These are phyloP conservation scores for Griposia aprilina DNA, from an alignment of 2,888 invertebrate genomes.

Conservation along the genomic window DNA sequence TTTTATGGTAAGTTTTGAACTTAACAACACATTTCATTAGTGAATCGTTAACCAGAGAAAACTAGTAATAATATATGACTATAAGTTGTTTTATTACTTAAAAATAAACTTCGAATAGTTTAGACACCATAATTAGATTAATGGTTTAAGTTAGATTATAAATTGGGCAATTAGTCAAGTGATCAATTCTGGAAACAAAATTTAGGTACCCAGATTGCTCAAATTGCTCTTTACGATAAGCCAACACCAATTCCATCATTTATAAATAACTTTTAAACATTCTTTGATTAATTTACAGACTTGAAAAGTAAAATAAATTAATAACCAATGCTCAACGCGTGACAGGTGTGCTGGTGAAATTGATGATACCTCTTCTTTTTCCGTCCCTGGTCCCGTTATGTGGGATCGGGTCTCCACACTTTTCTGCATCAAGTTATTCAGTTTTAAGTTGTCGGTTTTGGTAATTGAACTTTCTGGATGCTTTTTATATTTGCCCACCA, in stretches of 20 bases:
- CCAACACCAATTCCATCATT: conserved; percentile 8
- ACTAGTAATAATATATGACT: conserved; percentile 4
- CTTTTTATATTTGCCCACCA: too few relatives aligned
- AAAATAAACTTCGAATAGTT: conserved; percentile 37
- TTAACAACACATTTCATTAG: background rate
- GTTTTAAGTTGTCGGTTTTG: too few relatives aligned
- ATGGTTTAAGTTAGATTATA: conserved; percentile 49
- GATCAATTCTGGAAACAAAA: conserved; percentile 45
- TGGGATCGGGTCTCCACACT: too few relatives aligned
- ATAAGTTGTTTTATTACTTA: conserved; percentile 19
- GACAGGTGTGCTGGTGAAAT: background rate
- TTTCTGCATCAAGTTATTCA: too few relatives aligned
- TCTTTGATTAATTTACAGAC: conserved; percentile 25
- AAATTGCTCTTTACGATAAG: conserved; percentile 35
- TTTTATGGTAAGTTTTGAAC: too few relatives aligned
- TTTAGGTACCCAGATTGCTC: conserved; percentile 31
- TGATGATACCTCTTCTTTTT: background rate
- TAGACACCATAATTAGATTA: conserved; percentile 18
- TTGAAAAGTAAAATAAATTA: conserved; percentile 7
- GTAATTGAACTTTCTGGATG: too few relatives aligned
- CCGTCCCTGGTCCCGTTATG: too few relatives aligned
- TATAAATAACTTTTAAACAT: background rate
- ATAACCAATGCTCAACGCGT: background rate
- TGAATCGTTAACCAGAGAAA: conserved; percentile 25
- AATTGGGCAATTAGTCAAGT: conserved; percentile 47